Percentiles rank a stretch among this genome's conserved stretches.
phyloP scores from a whole-genome alignment of 2,113 vertebrate species.

The Anhinga rufa region DNA sequence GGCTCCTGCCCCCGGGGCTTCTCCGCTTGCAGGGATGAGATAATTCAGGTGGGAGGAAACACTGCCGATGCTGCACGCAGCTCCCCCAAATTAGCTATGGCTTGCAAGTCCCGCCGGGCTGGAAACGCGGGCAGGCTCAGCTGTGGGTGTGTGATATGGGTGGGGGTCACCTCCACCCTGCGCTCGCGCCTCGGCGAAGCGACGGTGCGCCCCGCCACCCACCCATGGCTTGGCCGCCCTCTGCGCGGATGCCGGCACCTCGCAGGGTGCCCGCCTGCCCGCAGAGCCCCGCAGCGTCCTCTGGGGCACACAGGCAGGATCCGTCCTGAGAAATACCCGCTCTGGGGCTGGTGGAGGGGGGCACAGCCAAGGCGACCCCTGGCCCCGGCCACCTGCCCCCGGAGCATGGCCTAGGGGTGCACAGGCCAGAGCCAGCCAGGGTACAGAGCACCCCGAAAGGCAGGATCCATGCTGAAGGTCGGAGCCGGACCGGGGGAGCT shows the following conservation, averaged over 20 bases:
- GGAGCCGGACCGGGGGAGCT: fast-evolving
- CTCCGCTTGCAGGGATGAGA: not conserved
- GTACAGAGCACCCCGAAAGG: not conserved
- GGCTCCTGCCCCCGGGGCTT: not conserved
- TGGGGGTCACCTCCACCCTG: not conserved
- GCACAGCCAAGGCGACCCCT: too few relatives aligned
- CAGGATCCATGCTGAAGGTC: fast-evolving
- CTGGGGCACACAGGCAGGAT: not conserved
- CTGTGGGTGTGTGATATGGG: fast-evolving
- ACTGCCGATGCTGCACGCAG: not conserved
- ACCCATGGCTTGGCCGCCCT: fast-evolving
- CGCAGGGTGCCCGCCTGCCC: fast-evolving
- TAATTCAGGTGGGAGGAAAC: not conserved
- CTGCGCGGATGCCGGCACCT: not conserved
- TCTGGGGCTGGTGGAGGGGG: too few relatives aligned
- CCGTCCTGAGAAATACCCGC: not conserved
- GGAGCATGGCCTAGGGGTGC: too few relatives aligned
- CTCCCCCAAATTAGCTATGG: not conserved
- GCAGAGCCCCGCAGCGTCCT: not conserved
- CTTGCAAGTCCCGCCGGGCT: not conserved
- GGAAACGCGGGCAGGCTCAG: not conserved
- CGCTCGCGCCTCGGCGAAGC: not conserved
- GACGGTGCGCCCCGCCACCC: not conserved
- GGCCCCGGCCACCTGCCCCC: too few relatives aligned
- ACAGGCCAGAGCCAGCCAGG: too few relatives aligned